Evolutionary conservation across 2,113 vertebrate species (phyloP), one percentile per base, ranked within the genome.

Genomic region (Equus przewalskii): DNA sequence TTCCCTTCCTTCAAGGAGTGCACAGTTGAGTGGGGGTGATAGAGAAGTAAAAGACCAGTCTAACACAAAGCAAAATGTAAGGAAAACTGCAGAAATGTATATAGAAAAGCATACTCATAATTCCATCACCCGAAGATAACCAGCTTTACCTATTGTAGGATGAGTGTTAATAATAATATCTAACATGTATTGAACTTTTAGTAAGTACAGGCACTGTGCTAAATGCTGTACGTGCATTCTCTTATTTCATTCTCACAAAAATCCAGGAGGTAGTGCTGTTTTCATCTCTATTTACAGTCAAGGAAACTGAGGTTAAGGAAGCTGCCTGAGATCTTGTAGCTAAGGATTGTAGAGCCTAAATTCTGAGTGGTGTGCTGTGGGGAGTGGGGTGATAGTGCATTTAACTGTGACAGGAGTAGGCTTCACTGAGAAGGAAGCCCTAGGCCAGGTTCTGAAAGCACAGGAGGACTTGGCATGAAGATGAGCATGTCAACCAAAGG

Each of bases 161-260:
- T 92, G 64, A 70, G 4, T 89, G 13, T 76, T 86, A 93, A 93
- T 73, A 88, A 79, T 89, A 80, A 30, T 82, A 60, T 51, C 36
- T 81, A 67, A 81, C 65, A 56, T 89, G 70, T 44, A 56, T 41
- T 76, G 44, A 94, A 70, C 16, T 75, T 30, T 88, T 81, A 33
- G 33, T 54, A 51, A 64, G 14, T 69, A 67, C 54, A 72, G 22
- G 22, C 7, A 41, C 41, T 78, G 15, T 73, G 90, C n/a, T 73
- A 65, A 94, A 82, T 79, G 46, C 26, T 64, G 4, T 65, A 70
- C 13, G 28, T 72, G 36, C 19, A 65, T 36, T 72, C 28, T 94
- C 36, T 72, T 83, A 19, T 49, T 80, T 95, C 26, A 33, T 82
- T 41, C 54, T 92, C 54, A 78, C 33, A 78, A 79, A 92, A 94